phyloP scores from a whole-genome alignment of 2,888 invertebrate species.

The Leptinotarsa juncta region DNA sequence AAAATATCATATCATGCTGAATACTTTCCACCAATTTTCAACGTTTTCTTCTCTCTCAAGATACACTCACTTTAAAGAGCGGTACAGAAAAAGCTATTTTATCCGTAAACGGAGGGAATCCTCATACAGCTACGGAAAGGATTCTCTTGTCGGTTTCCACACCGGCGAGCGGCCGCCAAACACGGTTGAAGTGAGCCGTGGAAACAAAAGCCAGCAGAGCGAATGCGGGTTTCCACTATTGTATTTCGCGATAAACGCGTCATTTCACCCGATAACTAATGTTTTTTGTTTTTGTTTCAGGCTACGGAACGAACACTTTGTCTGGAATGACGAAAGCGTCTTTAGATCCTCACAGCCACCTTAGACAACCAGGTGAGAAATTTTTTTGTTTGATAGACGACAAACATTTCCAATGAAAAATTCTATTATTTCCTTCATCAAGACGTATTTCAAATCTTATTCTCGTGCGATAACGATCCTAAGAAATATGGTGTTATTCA shows the following conservation, averaged over 20 bases:
- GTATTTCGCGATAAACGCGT: slow-evolving; percentile 43
- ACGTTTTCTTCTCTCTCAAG: neutral
- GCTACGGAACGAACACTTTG: slow-evolving; percentile 86
- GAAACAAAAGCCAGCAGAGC: slow-evolving; percentile 63
- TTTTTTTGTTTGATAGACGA: no score
- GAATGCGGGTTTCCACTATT: slow-evolving; percentile 49
- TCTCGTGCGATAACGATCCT: no score
- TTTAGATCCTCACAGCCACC: slow-evolving; percentile 89
- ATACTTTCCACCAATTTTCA: neutral
- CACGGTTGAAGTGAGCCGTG: slow-evolving; percentile 62
- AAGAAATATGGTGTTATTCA: no score
- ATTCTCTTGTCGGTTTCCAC: slow-evolving; percentile 66
- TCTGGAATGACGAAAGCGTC: slow-evolving; percentile 84
- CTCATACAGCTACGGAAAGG: slow-evolving; percentile 61
- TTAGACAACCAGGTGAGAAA: slow-evolving; percentile 85
- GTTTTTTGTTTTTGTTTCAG: slow-evolving; percentile 70
- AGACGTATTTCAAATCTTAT: no score
- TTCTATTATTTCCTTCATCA: no score
- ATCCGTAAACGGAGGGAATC: neutral
- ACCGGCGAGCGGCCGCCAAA: slow-evolving; percentile 60
- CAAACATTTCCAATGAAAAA: no score
- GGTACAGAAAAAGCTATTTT: slow-evolving; percentile 7
- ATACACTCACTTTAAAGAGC: neutral
- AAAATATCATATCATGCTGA: no score
- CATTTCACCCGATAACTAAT: slow-evolving; percentile 37